These are phyloP conservation scores for Hypotaenidia okinawae DNA, from an alignment of 2,797 vertebrate species.

Conservation along the genomic window DNA sequence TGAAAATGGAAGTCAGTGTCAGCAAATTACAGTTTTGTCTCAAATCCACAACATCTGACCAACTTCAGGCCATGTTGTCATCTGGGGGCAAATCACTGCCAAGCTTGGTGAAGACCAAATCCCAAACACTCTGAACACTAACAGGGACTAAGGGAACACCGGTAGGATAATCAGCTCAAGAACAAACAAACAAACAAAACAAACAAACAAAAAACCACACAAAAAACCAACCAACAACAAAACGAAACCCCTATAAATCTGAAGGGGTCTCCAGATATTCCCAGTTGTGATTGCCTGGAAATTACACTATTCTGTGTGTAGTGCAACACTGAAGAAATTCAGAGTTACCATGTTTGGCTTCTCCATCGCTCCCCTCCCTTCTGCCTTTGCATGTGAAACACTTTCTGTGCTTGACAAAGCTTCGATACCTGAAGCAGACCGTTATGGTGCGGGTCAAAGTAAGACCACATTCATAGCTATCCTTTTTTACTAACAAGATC, in stretches of 20 bases:
- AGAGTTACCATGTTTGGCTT: background rate
- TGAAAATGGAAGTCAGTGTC: background rate
- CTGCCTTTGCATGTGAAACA: background rate
- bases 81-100: background rate
- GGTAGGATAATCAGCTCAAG: background rate
- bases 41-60: background rate
- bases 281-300: background rate
- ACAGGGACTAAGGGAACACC: background rate
- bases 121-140: background rate
- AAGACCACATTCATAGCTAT: background rate
- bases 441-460: background rate
- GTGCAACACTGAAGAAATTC: background rate
- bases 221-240: too few relatives aligned
- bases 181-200: background rate
- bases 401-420: background rate
- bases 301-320: background rate
- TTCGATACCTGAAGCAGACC: background rate
- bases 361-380: background rate
- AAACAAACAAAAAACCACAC: too few relatives aligned
- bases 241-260: rapidly evolving
- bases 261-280: background rate
- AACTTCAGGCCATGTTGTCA: background rate
- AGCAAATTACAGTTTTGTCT: background rate
- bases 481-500: background rate
- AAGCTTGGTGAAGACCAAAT: background rate